Evolutionary conservation across 1,140 invertebrate genomes (phyloP), one percentile per base, ranked within the genome.

Genomic region (Calliphora vicina): DNA sequence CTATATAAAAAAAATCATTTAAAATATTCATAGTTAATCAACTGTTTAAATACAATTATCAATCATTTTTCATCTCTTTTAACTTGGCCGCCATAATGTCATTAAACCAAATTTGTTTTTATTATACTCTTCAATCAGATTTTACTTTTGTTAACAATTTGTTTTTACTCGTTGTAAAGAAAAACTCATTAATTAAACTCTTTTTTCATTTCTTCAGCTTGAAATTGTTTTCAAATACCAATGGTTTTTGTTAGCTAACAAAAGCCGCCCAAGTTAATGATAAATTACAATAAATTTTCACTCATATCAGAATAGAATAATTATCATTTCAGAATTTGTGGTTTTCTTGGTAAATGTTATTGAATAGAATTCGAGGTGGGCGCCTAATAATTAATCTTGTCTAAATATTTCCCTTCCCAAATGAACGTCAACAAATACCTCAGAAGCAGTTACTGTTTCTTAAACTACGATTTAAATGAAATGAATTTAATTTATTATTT

Each of bases 341-440:
- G 1, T 67, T 23, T 67, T 23, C 61, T 23, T 23, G n/a, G 10
- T 35, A 74, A 74, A 74, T 42, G 5, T 2, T 35, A 74, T 27
- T n/a, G 35, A 74, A 74, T 27, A 10, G 73, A 29, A 29, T 74
- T 74, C n/a, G 2, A 85, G 86, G 87, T 87, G 86, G 88, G 87
- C 87, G 87, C 87, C 87, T 84, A 85, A 85, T 85, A 84, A 88
- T 88, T 88, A 88, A 88, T 88, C 87, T 88, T 87, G 86, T 86
- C 84, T 84, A 88, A 88, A 88, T 85, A 88, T 85, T 85, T 45
- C n/a, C n/a, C 3, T 10, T 10, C 26, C n/a, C 3, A 42, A 74
- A 29, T 29, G 73, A 35, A 74, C 26, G 27, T 74, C 35, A 29
- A 35, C 73, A 74, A 35, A 74, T 42, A 20, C 35, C 73, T 67